Base-by-base conservation (phyloP, 2,797 vertebrate genomes). In the Lophotriccus pileatus region DNA sequence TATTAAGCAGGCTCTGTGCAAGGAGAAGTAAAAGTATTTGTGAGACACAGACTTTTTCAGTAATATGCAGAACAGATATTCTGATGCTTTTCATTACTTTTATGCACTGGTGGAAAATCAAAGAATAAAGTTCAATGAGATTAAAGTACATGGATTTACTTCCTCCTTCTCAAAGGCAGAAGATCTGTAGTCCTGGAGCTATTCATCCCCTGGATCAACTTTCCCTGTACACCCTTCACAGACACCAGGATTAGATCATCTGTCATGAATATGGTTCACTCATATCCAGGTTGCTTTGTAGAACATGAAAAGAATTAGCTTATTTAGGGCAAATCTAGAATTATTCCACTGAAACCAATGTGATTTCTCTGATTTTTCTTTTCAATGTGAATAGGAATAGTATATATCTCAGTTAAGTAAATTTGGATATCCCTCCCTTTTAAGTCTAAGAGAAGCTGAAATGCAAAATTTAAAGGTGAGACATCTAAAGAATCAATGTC, bases 401-500 rank as follows among this genome's bases (percentile, higher is more conserved):
- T 87, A 89, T 87, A 83, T 68, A 62, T 62, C 49, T 90, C 60
- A 80, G 22, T 80, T 68, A 74, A 74, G 8, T 43, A 39, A 94
- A 90, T 77, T 77, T 62, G 68, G 27, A 43, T n/a, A 56, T 74
- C 13, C 7, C 12, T 41, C 10, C 12, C 24, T 78, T 89, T 18
- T 47, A 86, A 76, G 24, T 41, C 64, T 75, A 83, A 75, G 28
- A 96, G 79, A 76, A 94, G 88, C 63, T 92, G 84, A 94, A 94
- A 97, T 90, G 49, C 34, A 93, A 60, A 76, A 94, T 94, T 80
- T 84, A 89, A 93, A 96, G 78, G 73, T 94, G 94, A 96, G 37
- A 78, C 34, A 39, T 34, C 95, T 97, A 96, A 94, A 80, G 84
- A 88, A 91, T 94, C 84, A 67, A 59, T 94, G 47, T 93, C 67